phyloP scores from a whole-genome alignment of 2,888 invertebrate species.

The Zele albiditarsus region DNA sequence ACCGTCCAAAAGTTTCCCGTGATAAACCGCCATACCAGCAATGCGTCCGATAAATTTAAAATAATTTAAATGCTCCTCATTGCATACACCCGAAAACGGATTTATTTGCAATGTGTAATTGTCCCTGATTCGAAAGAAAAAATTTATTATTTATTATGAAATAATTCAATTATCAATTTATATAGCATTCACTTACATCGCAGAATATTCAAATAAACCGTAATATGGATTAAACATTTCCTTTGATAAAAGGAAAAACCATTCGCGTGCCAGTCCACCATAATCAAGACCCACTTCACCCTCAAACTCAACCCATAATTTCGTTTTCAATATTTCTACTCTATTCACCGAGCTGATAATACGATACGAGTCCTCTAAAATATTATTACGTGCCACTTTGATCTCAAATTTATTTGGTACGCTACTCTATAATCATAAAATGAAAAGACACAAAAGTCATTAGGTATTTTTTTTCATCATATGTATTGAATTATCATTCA shows the following conservation, averaged over 20 bases:
- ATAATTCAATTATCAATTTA: slow-evolving; percentile 19
- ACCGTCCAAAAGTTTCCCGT: slow-evolving; percentile 98
- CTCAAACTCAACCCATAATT: slow-evolving; percentile 99
- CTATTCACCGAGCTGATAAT: slow-evolving; percentile 93
- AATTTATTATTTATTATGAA: slow-evolving; percentile 22
- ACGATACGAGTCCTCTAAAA: slow-evolving; percentile 97
- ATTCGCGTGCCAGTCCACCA: slow-evolving; percentile 96
- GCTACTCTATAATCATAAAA: slow-evolving; percentile 81
- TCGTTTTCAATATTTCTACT: slow-evolving; percentile 95
- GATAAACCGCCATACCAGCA: slow-evolving; percentile 99
- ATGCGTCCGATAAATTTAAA: slow-evolving; percentile 99
- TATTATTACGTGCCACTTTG: slow-evolving; percentile 90
- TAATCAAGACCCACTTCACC: slow-evolving; percentile 97
- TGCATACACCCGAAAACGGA: slow-evolving; percentile 97
- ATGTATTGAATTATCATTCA: neutral
- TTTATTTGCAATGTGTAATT: slow-evolving; percentile 99
- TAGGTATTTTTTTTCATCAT: neutral
- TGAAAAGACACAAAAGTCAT: slow-evolving; percentile 18
- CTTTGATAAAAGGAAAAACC: slow-evolving; percentile 98
- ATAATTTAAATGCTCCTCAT: slow-evolving; percentile 97
- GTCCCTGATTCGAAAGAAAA: slow-evolving; percentile 78
- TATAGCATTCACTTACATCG: slow-evolving; percentile 83
- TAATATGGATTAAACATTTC: slow-evolving; percentile 99
- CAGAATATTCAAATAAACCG: slow-evolving; percentile 99
- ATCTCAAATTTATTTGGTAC: slow-evolving; percentile 99